phyloP scores from a whole-genome alignment of 2,113 vertebrate genomes.

The Gnathonemus echidnorhynchus region DNA sequence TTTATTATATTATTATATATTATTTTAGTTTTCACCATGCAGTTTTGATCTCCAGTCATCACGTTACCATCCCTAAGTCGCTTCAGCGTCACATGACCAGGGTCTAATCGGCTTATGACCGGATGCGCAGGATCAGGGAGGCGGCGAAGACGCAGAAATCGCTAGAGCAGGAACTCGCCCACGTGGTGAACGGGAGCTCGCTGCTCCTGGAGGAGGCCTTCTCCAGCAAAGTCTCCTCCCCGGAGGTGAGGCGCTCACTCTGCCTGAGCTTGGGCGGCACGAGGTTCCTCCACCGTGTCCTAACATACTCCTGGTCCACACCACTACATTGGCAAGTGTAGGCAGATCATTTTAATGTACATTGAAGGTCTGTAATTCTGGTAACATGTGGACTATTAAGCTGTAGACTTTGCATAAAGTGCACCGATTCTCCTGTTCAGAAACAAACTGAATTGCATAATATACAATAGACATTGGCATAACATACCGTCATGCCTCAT shows the following conservation, averaged over 20 bases:
- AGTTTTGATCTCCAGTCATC: neutral
- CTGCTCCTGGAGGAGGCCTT: conserved; percentile 66
- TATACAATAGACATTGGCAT: neutral
- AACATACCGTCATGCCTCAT: neutral
- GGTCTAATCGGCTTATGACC: neutral
- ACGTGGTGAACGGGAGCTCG: conserved; percentile 78
- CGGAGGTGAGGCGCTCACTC: conserved; percentile 58
- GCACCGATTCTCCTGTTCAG: no score
- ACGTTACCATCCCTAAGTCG: neutral
- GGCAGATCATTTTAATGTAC: neutral
- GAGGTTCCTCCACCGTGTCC: neutral
- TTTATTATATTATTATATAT: neutral
- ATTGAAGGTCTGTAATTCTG: neutral
- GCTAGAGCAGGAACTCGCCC: conserved; percentile 81
- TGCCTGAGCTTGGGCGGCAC: neutral
- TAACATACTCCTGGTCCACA: neutral
- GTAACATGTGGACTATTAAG: neutral
- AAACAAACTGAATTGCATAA: no score
- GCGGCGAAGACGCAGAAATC: conserved; percentile 75
- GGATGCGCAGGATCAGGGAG: conserved; percentile 65
- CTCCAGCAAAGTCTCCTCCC: conserved; percentile 61
- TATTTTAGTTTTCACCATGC: neutral
- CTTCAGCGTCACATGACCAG: neutral
- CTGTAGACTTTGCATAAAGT: neutral
- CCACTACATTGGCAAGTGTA: neutral